phyloP scores from a whole-genome alignment of 2,113 vertebrate species.

The Eurystomus gularis region DNA sequence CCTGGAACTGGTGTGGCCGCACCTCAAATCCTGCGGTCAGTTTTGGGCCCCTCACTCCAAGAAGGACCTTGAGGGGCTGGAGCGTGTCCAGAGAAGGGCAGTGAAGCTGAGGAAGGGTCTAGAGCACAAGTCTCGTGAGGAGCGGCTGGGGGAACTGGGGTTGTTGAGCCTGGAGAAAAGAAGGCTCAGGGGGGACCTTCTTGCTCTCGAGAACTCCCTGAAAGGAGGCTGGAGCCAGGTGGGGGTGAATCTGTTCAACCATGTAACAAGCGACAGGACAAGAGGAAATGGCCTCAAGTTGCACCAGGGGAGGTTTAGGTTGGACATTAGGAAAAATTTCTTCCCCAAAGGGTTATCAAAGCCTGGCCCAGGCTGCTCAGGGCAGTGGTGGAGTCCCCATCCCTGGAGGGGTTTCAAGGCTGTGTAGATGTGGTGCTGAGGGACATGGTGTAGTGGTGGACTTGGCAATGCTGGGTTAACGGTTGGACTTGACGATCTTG shows the following conservation, averaged over 20 bases:
- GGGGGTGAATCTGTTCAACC: background rate
- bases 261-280: background rate
- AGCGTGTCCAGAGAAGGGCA: background rate
- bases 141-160: background rate
- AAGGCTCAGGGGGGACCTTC: background rate
- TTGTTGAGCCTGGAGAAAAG: background rate
- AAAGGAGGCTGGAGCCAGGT: background rate
- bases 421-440: background rate
- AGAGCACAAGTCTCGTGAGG: background rate
- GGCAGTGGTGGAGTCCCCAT: background rate
- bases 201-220: background rate
- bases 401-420: background rate
- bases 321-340: background rate
- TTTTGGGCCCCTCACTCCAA: background rate
- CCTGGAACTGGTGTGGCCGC: background rate
- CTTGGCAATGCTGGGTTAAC: background rate
- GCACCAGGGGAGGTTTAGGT: background rate
- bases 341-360: background rate
- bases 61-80: background rate
- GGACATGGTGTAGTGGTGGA: background rate
- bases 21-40: background rate
- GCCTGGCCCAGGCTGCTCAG: background rate
- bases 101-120: background rate
- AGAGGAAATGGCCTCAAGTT: background rate
- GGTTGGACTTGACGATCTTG: background rate